Conservation (phyloP, 2,113 vertebrate genomes). For the Eublepharis macularius region DNA sequence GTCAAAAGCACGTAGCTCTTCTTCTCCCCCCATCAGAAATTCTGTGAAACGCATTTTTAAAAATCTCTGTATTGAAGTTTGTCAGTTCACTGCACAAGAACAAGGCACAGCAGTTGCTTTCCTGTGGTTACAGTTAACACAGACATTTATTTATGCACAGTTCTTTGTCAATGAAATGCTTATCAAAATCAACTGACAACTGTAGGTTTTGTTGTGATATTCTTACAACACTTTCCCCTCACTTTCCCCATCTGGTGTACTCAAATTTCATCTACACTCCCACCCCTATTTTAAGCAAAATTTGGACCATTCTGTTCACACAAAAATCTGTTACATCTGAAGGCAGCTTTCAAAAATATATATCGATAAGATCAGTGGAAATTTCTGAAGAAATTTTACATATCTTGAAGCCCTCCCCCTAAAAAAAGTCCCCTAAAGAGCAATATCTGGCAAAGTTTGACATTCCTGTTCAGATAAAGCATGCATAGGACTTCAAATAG, state of each 20-base stretch:
- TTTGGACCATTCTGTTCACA: not conserved
- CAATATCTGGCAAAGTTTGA: no score
- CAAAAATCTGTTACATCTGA: not conserved
- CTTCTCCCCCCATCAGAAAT: not conserved
- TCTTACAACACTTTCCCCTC: not conserved
- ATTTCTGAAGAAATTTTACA: not conserved
- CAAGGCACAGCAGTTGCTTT: not conserved
- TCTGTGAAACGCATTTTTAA: not conserved
- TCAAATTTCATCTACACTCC: not conserved
- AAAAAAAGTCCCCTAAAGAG: not conserved
- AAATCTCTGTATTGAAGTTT: not conserved
- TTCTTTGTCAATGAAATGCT: constrained; percentile 6
- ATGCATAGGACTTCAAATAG: no score
- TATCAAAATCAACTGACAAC: constrained; percentile 6
- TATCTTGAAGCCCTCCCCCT: not conserved
- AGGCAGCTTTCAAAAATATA: not conserved
- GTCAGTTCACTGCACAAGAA: not conserved
- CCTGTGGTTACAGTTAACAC: not conserved
- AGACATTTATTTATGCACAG: constrained; percentile 3
- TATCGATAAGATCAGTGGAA: not conserved
- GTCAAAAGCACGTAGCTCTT: not conserved
- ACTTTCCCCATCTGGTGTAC: not conserved
- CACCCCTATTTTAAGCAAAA: not conserved
- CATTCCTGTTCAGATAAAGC: not conserved
- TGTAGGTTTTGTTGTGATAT: not conserved